Percentiles rank a stretch among this genome's conserved stretches.
Conservation (phyloP, 2,113 vertebrate species). For the Ariopsis seemanni region DNA sequence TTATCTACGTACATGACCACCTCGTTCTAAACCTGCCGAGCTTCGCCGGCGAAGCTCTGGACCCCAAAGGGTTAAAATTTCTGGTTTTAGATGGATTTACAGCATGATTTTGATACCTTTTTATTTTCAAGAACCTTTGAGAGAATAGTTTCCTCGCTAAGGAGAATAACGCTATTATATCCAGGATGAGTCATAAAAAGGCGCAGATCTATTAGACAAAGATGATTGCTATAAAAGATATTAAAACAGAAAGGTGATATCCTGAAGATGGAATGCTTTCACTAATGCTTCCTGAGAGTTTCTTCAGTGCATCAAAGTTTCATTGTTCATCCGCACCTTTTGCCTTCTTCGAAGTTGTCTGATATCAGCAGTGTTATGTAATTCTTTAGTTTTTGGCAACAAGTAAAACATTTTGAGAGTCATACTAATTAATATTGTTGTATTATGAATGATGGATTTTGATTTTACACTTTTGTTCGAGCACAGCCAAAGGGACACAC, state of each 20-base stretch:
- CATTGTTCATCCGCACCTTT: neutral
- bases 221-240: conserved; percentile 17
- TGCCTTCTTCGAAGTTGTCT: neutral
- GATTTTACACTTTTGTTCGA: neutral
- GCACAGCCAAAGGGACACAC: neutral
- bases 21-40: too few relatives aligned
- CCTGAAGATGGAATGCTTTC: conserved; percentile 14
- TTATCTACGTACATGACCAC: neutral
- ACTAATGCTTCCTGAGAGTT: neutral
- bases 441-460: neutral
- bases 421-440: neutral
- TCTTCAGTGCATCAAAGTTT: conserved; percentile 1
- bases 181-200: conserved; percentile 32
- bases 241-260: conserved; percentile 21
- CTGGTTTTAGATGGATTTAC: neutral
- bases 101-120: neutral
- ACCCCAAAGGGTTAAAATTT: neutral
- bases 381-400: neutral
- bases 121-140: neutral
- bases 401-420: neutral
- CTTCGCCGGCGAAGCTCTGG: too few relatives aligned
- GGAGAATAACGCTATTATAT: conserved; percentile 23
- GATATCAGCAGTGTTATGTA: neutral
- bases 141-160: conserved; percentile 7
- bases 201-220: conserved; percentile 17